phyloP scores from a whole-genome alignment of 2,888 invertebrate genomes.

The Sinhomidia bicolor region DNA sequence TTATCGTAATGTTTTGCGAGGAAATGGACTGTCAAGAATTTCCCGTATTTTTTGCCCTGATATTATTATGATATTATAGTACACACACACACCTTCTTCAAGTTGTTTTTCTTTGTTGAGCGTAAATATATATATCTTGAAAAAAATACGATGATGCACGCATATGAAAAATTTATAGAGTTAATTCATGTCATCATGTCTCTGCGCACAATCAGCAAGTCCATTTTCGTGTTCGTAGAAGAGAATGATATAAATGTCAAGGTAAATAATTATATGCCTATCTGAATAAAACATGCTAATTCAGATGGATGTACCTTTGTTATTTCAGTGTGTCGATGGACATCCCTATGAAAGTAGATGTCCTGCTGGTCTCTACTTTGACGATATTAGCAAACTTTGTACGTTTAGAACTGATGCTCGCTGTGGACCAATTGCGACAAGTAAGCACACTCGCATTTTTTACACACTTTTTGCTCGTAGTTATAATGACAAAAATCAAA shows the following conservation, averaged over 20 bases:
- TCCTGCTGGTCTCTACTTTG: slow-evolving; percentile 94
- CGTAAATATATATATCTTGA: background rate
- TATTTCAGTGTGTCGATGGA: slow-evolving; percentile 92
- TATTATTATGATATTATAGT: background rate
- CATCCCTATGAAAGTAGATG: slow-evolving; percentile 93
- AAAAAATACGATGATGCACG: background rate
- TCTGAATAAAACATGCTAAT: background rate
- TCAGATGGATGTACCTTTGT: background rate
- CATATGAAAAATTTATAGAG: too few species aligned
- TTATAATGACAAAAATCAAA: slow-evolving; percentile 28
- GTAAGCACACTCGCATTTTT: slow-evolving; percentile 85
- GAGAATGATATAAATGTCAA: slow-evolving; percentile 29
- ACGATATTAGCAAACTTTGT: slow-evolving; percentile 94
- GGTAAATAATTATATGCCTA: background rate
- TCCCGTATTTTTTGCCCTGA: background rate
- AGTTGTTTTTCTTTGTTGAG: background rate
- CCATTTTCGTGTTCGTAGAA: background rate
- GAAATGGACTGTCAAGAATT: slow-evolving; percentile 36
- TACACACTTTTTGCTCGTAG: background rate
- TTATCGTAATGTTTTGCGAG: background rate
- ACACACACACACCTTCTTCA: background rate
- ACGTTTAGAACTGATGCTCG: slow-evolving; percentile 94
- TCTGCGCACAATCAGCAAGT: background rate
- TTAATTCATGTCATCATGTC: slow-evolving; percentile 17
- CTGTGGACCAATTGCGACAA: slow-evolving; percentile 93